Base-by-base conservation (phyloP, 30 jellyfish, hydroid and myxozoan genomes). In the Sanderia malayensis region DNA sequence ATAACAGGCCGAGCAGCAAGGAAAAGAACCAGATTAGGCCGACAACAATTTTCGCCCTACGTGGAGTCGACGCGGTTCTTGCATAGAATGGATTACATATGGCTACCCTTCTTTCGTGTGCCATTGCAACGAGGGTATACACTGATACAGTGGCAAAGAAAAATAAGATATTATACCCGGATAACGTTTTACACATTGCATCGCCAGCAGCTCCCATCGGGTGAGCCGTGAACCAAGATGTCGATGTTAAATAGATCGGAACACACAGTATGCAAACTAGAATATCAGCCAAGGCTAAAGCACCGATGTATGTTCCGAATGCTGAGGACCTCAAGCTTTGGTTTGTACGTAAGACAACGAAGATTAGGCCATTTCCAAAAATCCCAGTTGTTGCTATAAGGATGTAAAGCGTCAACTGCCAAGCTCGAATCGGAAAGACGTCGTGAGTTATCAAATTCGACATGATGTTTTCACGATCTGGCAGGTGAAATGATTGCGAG, bases 111-210 rank as follows among this genome's bases (percentile, higher is more conserved):
- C 95, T 73, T 67, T 83, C 95, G 44, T 67, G 81, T 31, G 95
- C 46, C 24, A 83, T 71, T 24, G 83, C 95, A 83, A 83, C 95
- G 29, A 83, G 45, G 2, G 86, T 83, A 32, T 83, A 83, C n/a
- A 83, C 95, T 17, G 95, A 83, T 0, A 83, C 84, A 0, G 95
- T 83, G 21, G 95, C 95, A 55, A 83, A 83, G 46, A 83, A 83
- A 81, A 83, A 83, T 73, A 83, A 52, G 26, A 83, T 73, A 53
- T 83, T 83, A 67, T 83, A 83, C 4, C 95, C 95, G 4, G 95
- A 58, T 19, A 83, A 58, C 7, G 73, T 52, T 60, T 83, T 83
- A 46, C 95, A 83, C 87, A 83, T 62, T 4, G 44, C 79, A 64
- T 83, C 84, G n/a, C 95, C 95, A 15, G 78, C 73, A 11, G 46